Evolutionary conservation across 2,797 vertebrate species (phyloP).

Genomic region (Typhlichthys subterraneus): DNA sequence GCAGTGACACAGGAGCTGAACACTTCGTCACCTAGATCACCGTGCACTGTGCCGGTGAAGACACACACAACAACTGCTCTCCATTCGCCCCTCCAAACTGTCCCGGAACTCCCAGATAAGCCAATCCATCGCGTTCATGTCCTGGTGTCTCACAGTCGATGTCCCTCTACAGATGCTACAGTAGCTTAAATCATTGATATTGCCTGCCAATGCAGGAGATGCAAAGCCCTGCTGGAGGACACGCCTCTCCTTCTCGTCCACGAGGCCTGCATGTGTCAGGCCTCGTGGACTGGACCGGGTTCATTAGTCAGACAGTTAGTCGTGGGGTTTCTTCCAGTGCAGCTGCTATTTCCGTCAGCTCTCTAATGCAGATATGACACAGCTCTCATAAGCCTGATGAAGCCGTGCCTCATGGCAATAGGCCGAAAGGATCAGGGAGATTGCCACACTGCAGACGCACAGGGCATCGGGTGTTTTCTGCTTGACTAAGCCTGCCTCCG

Average conservation of each 20-base stretch:
- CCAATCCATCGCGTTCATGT: conserved; percentile 68
- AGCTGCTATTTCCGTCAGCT: conserved; percentile 50
- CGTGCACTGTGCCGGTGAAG: conserved; percentile 23
- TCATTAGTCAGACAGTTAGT: conserved; percentile 62
- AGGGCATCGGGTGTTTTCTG: conserved; percentile 78
- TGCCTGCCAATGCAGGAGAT: conserved; percentile 51
- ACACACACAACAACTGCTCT: background rate
- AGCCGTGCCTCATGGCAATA: conserved; percentile 64
- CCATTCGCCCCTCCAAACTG: conserved; percentile 3
- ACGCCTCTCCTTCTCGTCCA: conserved; percentile 5
- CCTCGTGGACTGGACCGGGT: conserved; percentile 53
- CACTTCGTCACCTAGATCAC: conserved; percentile 58
- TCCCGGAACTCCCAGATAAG: conserved; percentile 60
- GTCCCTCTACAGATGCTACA: conserved; percentile 62
- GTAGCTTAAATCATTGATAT: conserved; percentile 73
- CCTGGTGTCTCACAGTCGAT: conserved; percentile 71
- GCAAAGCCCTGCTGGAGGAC: conserved; percentile 39
- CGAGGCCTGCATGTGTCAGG: conserved; percentile 13
- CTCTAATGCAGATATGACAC: conserved; percentile 73
- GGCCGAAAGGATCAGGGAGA: conserved; percentile 71
- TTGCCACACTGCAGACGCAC: conserved; percentile 70
- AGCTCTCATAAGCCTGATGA: conserved; percentile 73
- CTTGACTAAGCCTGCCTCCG: conserved; percentile 79
- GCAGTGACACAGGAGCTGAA: conserved; percentile 36
- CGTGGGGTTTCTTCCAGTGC: conserved; percentile 44